A percentile compares a stretch with the other conserved stretches of the same genome.
phyloP scores from a whole-genome alignment of 2,797 vertebrate species.

The Muscicapa comitata region DNA sequence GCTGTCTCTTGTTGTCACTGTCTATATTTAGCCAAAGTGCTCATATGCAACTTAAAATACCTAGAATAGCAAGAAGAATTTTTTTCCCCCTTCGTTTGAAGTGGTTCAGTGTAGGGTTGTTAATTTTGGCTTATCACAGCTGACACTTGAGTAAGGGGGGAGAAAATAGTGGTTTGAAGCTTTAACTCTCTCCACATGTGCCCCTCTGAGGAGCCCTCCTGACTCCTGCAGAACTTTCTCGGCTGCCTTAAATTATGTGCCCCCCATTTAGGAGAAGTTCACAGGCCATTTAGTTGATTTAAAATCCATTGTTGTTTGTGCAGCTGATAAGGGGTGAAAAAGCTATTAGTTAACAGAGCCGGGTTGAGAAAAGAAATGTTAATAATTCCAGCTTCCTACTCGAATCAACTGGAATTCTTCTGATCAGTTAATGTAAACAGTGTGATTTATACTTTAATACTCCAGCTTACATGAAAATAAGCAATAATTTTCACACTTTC shows the following conservation, averaged over 20 bases:
- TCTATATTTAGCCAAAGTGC: slow-evolving; percentile 57
- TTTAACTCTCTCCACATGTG: slow-evolving; percentile 60
- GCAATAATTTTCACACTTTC: slow-evolving; percentile 14
- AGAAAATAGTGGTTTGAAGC: neutral
- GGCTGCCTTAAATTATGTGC: slow-evolving; percentile 4
- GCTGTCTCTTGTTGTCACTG: slow-evolving; percentile 54
- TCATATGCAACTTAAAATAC: slow-evolving; percentile 64
- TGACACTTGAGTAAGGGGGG: slow-evolving; percentile 37
- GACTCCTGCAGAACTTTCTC: neutral
- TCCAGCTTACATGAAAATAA: slow-evolving; percentile 11
- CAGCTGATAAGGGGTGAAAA: slow-evolving; percentile 57
- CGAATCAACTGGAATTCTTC: neutral
- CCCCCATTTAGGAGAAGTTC: neutral
- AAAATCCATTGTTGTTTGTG: slow-evolving; percentile 59
- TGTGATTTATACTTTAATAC: slow-evolving; percentile 3
- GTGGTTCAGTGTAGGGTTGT: slow-evolving; percentile 36
- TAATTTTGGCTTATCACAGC: slow-evolving; percentile 67
- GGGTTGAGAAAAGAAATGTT: neutral
- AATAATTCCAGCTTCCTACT: slow-evolving; percentile 40
- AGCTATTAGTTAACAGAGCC: neutral
- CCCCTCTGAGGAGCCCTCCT: neutral
- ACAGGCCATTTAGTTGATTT: slow-evolving; percentile 45
- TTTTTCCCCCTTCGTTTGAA: slow-evolving; percentile 44
- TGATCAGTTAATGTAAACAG: slow-evolving; percentile 14
- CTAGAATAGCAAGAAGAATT: slow-evolving; percentile 42